These are phyloP conservation scores for Oscheius sp. DNA, from an alignment of 2,888 invertebrate genomes.

Conservation along the genomic window DNA sequence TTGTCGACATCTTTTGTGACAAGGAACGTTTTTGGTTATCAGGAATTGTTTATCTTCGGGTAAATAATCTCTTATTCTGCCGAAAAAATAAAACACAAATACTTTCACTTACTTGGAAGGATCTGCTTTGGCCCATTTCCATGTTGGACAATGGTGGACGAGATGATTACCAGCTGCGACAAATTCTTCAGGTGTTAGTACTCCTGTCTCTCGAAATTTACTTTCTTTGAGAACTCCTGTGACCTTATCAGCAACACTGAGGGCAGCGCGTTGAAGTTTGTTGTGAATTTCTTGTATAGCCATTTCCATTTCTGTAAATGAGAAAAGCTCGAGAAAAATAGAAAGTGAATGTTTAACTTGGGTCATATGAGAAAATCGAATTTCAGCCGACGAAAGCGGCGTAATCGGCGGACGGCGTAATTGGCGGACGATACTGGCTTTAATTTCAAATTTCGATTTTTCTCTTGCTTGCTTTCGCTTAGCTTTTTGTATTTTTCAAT, in stretches of 20 bases:
- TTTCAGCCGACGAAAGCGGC: background rate
- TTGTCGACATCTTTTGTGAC: constrained; percentile 90
- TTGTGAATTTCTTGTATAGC: constrained; percentile 94
- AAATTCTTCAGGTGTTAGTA: constrained; percentile 96
- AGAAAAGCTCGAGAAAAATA: background rate
- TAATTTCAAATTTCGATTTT: constrained; percentile 1
- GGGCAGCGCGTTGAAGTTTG: constrained; percentile 90
- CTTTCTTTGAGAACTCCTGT: constrained; percentile 90
- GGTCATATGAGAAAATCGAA: background rate
- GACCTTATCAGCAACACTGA: constrained; percentile 93
- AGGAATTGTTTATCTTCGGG: constrained; percentile 94
- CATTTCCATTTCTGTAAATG: constrained; percentile 26
- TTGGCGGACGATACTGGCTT: background rate
- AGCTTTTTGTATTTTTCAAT: background rate
- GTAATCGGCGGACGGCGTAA: background rate
- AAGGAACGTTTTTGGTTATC: constrained; percentile 95
- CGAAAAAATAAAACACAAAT: constrained; percentile 14
- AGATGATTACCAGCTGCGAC: constrained; percentile 97
- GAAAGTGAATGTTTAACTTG: background rate
- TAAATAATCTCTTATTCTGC: constrained; percentile 77
- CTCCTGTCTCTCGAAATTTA: constrained; percentile 85
- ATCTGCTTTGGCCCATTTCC: constrained; percentile 92
- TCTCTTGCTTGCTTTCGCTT: background rate
- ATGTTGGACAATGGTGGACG: constrained; percentile 98
- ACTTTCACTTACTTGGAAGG: constrained; percentile 74